Base-by-base conservation (phyloP, 2,888 invertebrate species). In the Drosophila percnosoma region DNA sequence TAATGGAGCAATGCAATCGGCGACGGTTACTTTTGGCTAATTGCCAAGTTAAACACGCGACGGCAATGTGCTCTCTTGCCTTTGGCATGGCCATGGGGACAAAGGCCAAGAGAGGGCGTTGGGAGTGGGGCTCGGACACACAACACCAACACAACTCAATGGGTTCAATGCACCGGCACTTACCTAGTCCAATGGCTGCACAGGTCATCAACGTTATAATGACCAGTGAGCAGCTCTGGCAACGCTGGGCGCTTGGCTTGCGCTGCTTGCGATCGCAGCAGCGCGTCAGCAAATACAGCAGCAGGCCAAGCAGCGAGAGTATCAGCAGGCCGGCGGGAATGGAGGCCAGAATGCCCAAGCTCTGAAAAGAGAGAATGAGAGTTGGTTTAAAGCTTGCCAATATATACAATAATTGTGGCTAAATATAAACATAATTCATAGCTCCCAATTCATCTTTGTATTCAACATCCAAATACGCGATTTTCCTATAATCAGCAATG, bases 241-340 rank as follows among this genome's bases (percentile, higher is more conserved):
- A 93, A 64, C 92, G 90, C 81, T 93, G 93, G 34, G 93, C 91
- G 70, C 92, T 92, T 65, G 92, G 90, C 72, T 93, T 97, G 64
- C 97, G 95, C 86, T 97, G 97, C 93, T 97, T 97, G 90, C 97
- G 95, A 94, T 98, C 98, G 95, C 98, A 98, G 94, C 99, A 99
- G 94, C 98, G 95, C 90, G 98, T 98, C 92, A 98, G 95, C 92
- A 99, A 95, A 94, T 98, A 99, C 90, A 98, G 96, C 87, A 98
- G 95, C 89, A 99, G 95, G 63, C 98, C 95, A 78, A 98, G 95
- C 87, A 99, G 94, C 21, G 98, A 98, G 74, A 98, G 94, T 89
- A 98, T 97, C 91, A 98, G 95, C 96, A 98, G 97, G 62, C 97
- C 97, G 78, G 98, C 98, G 36, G 99, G 99, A 83, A 98, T 95